phyloP scores from a whole-genome alignment of 2,888 invertebrate species.

The Horisme vitalbata region DNA sequence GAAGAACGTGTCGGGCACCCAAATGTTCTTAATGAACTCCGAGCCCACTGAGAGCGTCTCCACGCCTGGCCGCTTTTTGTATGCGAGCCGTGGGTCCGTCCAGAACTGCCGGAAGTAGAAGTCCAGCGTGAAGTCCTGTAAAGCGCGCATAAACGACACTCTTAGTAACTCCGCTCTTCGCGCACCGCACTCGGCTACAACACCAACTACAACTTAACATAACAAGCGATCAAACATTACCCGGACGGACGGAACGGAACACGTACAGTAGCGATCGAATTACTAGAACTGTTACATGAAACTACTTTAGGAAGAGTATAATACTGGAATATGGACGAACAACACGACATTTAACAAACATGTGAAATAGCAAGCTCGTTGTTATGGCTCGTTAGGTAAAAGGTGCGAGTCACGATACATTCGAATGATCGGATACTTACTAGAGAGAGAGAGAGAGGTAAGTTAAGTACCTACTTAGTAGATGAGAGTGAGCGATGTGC shows the following conservation, averaged over 20 bases:
- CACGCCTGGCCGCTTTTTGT: conserved; percentile 91
- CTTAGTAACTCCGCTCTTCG: not conserved
- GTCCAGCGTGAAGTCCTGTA: conserved; percentile 95
- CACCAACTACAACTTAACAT: not conserved
- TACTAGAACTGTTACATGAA: not conserved
- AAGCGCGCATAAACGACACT: not conserved
- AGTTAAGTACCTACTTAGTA: too few relatives aligned
- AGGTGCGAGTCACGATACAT: conserved; percentile 24
- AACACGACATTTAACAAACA: conserved; percentile 34
- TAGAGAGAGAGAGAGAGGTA: not conserved
- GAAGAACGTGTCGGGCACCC: conserved; percentile 99
- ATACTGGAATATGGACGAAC: conserved; percentile 21
- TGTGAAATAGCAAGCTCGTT: conserved; percentile 26
- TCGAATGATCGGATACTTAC: conserved; percentile 21
- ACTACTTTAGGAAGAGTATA: conserved; percentile 3
- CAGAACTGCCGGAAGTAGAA: conserved; percentile 99
- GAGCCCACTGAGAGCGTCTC: conserved; percentile 94
- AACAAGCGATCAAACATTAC: conserved; percentile 10
- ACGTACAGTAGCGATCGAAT: conserved; percentile 17
- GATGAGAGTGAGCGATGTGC: conserved; percentile 5
- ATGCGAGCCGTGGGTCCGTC: conserved; percentile 96
- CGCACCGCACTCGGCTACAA: not conserved
- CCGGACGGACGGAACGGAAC: conserved; percentile 10
- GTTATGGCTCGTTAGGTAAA: too few relatives aligned
- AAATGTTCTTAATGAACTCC: conserved; percentile 97